Percentiles rank a stretch among this genome's conserved stretches.
Evolutionary conservation across 2,888 invertebrate species (phyloP).

Genomic region (Megaustenia siamemsis): DNA sequence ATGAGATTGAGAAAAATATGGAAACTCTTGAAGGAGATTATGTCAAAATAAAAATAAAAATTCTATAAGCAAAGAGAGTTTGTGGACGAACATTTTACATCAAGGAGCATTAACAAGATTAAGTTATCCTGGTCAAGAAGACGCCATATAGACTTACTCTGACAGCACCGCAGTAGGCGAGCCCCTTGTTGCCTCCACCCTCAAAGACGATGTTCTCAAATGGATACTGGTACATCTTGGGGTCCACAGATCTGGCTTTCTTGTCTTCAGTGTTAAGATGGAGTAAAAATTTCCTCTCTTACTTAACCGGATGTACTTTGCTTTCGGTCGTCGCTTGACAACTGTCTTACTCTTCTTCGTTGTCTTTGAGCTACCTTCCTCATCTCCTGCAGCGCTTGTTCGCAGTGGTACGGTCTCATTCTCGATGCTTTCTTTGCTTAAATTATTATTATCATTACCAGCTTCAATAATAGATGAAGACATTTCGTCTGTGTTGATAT

Average conservation of each 20-base stretch:
- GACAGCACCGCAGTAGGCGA: slow-evolving; percentile 54
- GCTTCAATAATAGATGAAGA: background rate
- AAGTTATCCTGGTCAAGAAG: no score
- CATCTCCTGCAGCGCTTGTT: background rate
- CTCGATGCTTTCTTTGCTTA: background rate
- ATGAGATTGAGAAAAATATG: no score
- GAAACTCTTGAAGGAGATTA: no score
- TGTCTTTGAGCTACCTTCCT: background rate
- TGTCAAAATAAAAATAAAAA: no score
- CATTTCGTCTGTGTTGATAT: background rate
- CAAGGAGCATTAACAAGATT: no score
- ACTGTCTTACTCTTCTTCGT: background rate
- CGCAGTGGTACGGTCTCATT: background rate
- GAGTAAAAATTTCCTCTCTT: slow-evolving; percentile 46
- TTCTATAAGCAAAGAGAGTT: no score
- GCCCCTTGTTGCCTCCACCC: slow-evolving; percentile 53
- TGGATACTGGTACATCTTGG: slow-evolving; percentile 49
- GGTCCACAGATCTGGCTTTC: slow-evolving; percentile 49
- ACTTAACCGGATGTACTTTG: slow-evolving; percentile 45
- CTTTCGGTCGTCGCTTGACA: slow-evolving; percentile 34
- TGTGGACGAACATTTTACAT: no score
- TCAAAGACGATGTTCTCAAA: slow-evolving; percentile 55
- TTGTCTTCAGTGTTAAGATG: slow-evolving; percentile 50
- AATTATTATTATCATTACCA: background rate
- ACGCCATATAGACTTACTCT: slow-evolving; percentile 39